Evolutionary conservation across 2,113 vertebrate species (phyloP).

Genomic region (Salvelinus namaycush): DNA sequence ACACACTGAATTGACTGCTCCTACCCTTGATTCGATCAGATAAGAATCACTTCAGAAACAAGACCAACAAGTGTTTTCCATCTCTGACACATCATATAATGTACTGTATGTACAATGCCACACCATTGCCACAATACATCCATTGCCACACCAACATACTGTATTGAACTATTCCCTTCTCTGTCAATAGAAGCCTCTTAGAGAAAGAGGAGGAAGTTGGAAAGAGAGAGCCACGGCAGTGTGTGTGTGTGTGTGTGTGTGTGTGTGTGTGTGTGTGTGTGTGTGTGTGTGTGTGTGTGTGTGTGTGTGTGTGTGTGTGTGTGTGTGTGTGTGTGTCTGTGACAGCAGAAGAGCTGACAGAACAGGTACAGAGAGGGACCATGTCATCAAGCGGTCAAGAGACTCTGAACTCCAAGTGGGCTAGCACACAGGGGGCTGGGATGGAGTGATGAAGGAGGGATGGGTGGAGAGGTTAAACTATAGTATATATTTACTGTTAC

Average conservation of each 20-base stretch:
- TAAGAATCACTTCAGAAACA: too few species aligned
- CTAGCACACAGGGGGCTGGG: not conserved
- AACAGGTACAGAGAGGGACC: slow-evolving; percentile 55
- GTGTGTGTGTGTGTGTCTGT: slow-evolving; percentile 14
- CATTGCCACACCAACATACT: too few species aligned
- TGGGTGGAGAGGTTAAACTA: too few species aligned
- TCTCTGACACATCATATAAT: too few species aligned
- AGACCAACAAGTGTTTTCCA: too few species aligned
- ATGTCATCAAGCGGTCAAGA: slow-evolving; percentile 72
- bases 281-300: slow-evolving; percentile 19
- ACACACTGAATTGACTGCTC: too few species aligned
- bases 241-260: slow-evolving; percentile 19
- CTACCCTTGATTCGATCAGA: too few species aligned
- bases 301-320: slow-evolving; percentile 21
- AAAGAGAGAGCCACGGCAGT: not conserved
- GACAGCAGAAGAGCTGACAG: slow-evolving; percentile 65
- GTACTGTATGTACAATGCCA: too few species aligned
- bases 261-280: slow-evolving; percentile 9
- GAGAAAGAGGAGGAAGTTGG: not conserved
- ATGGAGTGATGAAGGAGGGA: too few species aligned
- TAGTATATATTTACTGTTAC: too few species aligned
- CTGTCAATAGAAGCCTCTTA: not conserved
- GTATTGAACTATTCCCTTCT: too few species aligned
- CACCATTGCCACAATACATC: too few species aligned
- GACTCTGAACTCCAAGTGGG: slow-evolving; percentile 62